phyloP scores from a whole-genome alignment of 2,888 invertebrate species.

The Alloplasta piceator region DNA sequence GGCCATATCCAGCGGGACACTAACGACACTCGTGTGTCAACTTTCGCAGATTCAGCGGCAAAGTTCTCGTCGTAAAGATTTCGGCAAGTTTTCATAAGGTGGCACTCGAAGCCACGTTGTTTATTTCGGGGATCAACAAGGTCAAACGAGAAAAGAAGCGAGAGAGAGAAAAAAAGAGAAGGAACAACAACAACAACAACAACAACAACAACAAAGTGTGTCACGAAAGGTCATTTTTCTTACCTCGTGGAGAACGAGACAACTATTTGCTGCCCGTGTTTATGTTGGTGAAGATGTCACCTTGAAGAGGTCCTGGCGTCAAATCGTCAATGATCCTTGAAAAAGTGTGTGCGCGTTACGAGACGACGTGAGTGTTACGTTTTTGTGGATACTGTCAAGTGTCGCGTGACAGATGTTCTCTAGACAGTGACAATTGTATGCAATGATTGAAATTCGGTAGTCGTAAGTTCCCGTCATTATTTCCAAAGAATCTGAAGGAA shows the following conservation, averaged over 20 bases:
- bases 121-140: conserved; percentile 43
- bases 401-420: conserved; percentile 25
- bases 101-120: conserved; percentile 16
- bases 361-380: conserved; percentile 13
- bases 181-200: conserved; percentile 9
- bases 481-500: not conserved
- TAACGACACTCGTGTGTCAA: conserved; percentile 72
- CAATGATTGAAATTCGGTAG: not conserved
- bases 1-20: conserved; percentile 53
- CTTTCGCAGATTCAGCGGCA: conserved; percentile 55
- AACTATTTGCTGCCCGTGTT: conserved; percentile 44
- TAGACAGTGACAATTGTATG: conserved; percentile 26
- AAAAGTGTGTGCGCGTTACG: conserved; percentile 56
- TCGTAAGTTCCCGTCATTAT: conserved; percentile 7
- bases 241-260: not conserved
- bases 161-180: too few relatives aligned
- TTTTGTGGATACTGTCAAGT: conserved; percentile 33
- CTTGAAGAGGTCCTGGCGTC: conserved; percentile 27
- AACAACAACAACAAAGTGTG: conserved; percentile 1
- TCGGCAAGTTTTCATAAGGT: conserved; percentile 55
- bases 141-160: conserved; percentile 16
- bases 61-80: conserved; percentile 56
- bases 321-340: conserved; percentile 26
- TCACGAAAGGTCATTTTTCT: too few relatives aligned
- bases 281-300: conserved; percentile 39